These are phyloP conservation scores for Oplegnathus fasciatus DNA, from an alignment of 2,113 vertebrate species.

Conservation along the genomic window DNA sequence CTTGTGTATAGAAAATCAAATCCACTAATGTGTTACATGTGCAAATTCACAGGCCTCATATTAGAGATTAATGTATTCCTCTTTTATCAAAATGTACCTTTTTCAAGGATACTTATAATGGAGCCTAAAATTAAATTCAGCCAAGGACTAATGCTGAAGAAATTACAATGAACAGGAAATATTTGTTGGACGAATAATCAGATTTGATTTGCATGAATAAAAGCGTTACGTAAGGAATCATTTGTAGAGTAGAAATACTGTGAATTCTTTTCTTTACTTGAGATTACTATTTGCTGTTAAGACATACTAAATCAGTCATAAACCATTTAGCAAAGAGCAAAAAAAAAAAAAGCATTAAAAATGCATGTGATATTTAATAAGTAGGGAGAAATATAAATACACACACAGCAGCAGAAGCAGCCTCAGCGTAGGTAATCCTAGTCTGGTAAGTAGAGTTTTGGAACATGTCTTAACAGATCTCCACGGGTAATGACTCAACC, in stretches of 20 bases:
- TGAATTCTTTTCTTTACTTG: constrained; percentile 24
- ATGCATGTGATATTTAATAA: constrained; percentile 51
- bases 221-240: constrained; percentile 46
- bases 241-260: constrained; percentile 42
- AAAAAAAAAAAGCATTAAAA: constrained; percentile 27
- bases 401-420: constrained; percentile 23
- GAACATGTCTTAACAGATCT: constrained; percentile 72
- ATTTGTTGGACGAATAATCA: constrained; percentile 28
- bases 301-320: constrained; percentile 25
- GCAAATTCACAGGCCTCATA: constrained; percentile 69
- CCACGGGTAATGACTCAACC: constrained; percentile 75
- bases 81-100: constrained; percentile 60
- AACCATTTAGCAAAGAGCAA: constrained; percentile 38
- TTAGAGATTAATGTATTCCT: constrained; percentile 69
- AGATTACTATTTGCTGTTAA: constrained; percentile 40
- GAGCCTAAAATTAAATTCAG: constrained; percentile 59
- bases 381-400: constrained; percentile 24
- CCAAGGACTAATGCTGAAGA: constrained; percentile 17
- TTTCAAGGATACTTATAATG: constrained; percentile 57
- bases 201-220: constrained; percentile 45
- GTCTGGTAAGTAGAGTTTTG: constrained; percentile 63
- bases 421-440: constrained; percentile 47
- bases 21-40: constrained; percentile 78
- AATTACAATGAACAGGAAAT: constrained; percentile 41
- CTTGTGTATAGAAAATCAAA: constrained; percentile 70